Base-by-base conservation (phyloP, 2,888 invertebrate genomes). In the Barypeithes pellucidus region DNA sequence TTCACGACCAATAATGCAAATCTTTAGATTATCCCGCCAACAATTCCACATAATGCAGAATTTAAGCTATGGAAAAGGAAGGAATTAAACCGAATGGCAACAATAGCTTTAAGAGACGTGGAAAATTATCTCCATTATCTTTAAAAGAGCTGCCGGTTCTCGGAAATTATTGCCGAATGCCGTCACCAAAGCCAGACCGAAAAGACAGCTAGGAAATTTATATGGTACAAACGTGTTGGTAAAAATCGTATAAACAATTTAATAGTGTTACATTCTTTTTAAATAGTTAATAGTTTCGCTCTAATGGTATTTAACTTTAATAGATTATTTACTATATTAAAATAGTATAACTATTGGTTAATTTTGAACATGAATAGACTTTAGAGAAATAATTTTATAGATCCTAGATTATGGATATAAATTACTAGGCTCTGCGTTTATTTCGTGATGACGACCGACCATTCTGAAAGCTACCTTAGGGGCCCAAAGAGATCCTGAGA, bases 71-170 rank as follows among this genome's bases (percentile, higher is more conserved):
- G 24, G 11, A 1, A 50, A 50, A 50, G 50, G 22, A 50, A 50
- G 50, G 12, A 50, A 43, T 47, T 45, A 47, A 47, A 63, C 47
- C 29, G 63, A 43, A 20, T 63, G 29, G 47, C 29, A 63, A 63
- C 66, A 65, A 29, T 39, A 12, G 52, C 52, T 39, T 39, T 36
- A 67, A 67, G 57, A 57, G 67, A 67, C 67, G 57, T 43, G 33
- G 59, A 59, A 59, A 67, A 67, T 67, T 67, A 59, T 59, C 59
- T 67, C 43, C 59, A 67, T 67, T 67, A 67, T 67, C 67, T 67
- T 59, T 67, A 59, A 59, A 47, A 47, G 54, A 59, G 57, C 33
- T 67, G 59, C 59, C 66, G 41, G 43, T 57, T 67, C 67, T 18
- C 11, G 45, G 47, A 67, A 67, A 59, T 54, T 67, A 67, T 67